Base-by-base conservation (phyloP, 2,797 vertebrate species). In the Clarias fuscus region DNA sequence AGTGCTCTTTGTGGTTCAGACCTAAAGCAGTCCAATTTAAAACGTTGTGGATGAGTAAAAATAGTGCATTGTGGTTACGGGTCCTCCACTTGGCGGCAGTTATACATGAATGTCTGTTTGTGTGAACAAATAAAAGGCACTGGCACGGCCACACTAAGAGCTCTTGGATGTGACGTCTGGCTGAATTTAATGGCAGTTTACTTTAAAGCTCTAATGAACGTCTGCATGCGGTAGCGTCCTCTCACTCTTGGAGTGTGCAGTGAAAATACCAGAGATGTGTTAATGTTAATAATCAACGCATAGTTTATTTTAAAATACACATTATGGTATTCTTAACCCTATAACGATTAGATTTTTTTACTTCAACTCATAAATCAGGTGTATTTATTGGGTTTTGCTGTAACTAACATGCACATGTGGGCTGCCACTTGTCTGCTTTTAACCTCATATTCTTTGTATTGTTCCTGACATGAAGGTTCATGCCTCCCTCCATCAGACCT, bases 1-100 rank as follows among this genome's bases (percentile, higher is more conserved):
- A 82, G 64, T 17, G 48, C 67, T 81, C 72, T 82, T 70, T 81
- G 56, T 33, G 79, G 62, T 68, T 81, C 79, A 81, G 62, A 81
- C 79, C 5, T 1, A 67, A 67, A 62, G 61, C 79, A 20, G 79
- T 81, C 79, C 61, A 27, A 20, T 48, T 81, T 81, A 67, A 3
- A 15, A 18, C 3, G 33, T 64, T 13, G 22, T 18, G 40, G 79
- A 64, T 80, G 22, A 64, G 59, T 40, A 59, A 0, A 20, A 77
- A 77, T 30, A 64, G 62, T 13, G 37, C 61, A 65, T 48, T 81
- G 61, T 65, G 48, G 79, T 11, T 18, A 48, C 62, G 27, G 10
- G 43, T n/a, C 78, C 61, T 43, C 10, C 2, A 5, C 58, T 24
- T 7, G 18, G 30, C 61, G 20, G 58, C 76, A 37, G 78, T 3